Base-by-base conservation (phyloP, 2,888 invertebrate species). In the Leistus spinibarbis region DNA sequence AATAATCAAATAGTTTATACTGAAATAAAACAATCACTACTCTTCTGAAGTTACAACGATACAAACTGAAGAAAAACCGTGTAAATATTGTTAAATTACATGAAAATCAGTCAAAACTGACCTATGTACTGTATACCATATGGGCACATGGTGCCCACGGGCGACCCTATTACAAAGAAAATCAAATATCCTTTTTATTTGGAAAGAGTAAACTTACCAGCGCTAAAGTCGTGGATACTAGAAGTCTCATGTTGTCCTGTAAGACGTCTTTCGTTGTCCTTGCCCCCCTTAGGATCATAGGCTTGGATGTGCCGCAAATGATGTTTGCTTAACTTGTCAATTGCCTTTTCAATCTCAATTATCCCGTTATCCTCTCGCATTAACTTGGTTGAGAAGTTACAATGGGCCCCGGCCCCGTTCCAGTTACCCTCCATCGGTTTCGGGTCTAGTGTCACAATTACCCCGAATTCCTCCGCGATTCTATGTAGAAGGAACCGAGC, bases 381-480 rank as follows among this genome's bases (percentile, higher is more conserved):
- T 57, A 89, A 88, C 83, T 93, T 91, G 0, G 98, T 99, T 9
- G 97, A 98, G 88, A 97, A 98, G 87, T 99, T 99, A 76, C 95
- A 95, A 84, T 99, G 98, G 0, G 97, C 97, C 0, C 98, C 98
- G 64, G 98, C 96, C 3, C 97, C 97, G 84, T 97, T 97, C 97
- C 97, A 97, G 84, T 95, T 93, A 24, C 95, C 93, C 19, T 89
- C 88, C 87, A 93, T 91, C 1, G 93, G 93, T 82, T 94, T 94
- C 1, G 93, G 93, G 81, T 94, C 93, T 76, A 94, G 85, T 0
- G 92, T 91, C 0, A 92, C 92, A 40, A 93, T 91, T 56, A 95
- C 92, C 4, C 96, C 96, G 85, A 94, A 97, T 83, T 97, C 96
- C 85, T 97, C 96, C n/a, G 96, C 94, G n/a, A 97, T 91, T 78